Evolutionary conservation across 1,140 invertebrate genomes (phyloP).

Genomic region (Drosophila suzukii): DNA sequence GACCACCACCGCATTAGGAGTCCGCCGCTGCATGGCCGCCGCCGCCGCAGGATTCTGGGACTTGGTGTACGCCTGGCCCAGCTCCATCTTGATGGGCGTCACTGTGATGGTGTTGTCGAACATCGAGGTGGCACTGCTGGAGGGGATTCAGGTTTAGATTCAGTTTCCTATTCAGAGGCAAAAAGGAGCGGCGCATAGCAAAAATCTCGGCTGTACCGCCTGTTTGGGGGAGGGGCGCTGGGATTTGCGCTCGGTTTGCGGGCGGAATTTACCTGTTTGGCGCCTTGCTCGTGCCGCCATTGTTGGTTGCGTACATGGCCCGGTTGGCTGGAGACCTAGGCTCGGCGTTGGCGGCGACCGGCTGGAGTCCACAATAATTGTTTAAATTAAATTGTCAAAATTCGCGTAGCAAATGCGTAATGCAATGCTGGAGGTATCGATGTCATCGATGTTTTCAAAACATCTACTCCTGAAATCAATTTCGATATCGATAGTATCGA

Average conservation of each 20-base stretch:
- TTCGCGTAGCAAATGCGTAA: conserved; percentile 75
- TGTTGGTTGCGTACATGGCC: conserved; percentile 77
- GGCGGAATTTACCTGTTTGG: conserved; percentile 66
- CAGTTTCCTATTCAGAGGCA: conserved; percentile 1
- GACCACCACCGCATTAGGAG: conserved; percentile 46
- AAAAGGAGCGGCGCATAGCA: conserved; percentile 26
- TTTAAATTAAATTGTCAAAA: too few species aligned
- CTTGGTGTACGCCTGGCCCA: conserved; percentile 36
- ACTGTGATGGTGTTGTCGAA: conserved; percentile 77
- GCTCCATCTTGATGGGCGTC: conserved; percentile 70
- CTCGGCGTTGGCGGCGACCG: conserved; percentile 18
- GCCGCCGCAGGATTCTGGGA: conserved; percentile 6
- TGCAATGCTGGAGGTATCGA: conserved; percentile 12
- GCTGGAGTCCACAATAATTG: conserved; percentile 20
- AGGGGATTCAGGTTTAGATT: not conserved
- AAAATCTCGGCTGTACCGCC: conserved; percentile 54
- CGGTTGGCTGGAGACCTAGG: conserved; percentile 24
- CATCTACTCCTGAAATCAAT: too few species aligned
- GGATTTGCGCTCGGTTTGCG: not conserved
- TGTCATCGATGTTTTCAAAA: too few species aligned
- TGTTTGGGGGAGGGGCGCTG: conserved; percentile 15
- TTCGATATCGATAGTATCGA: too few species aligned
- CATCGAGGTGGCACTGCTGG: conserved; percentile 64
- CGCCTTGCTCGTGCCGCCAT: conserved; percentile 74
- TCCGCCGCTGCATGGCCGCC: conserved; percentile 23